Evolutionary conservation across 1,140 invertebrate genomes (phyloP), one percentile per base, ranked within the genome.

Genomic region (Eriosoma lanigerum): DNA sequence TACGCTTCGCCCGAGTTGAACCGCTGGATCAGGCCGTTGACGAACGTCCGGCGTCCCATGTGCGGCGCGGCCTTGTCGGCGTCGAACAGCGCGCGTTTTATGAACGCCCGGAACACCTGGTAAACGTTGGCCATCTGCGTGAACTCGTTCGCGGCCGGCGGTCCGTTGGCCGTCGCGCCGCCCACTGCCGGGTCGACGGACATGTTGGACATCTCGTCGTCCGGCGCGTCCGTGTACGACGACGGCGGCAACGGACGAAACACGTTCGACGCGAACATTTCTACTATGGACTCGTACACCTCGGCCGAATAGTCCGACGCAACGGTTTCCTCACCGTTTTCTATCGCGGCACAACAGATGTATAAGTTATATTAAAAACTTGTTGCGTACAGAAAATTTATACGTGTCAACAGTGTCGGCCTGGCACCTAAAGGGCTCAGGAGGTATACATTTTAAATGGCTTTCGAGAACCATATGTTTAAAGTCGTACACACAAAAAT

Each of bases 221-320:
- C 46, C n/a, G 38, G 12, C 17, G 46, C 19, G 17, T 1, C 5
- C 46, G 2, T 9, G 68, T 72, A 72, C 68, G 68, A 52, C 15
- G 68, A 72, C 0, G 68, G 68, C 24, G 68, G 68, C 46, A 72
- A 17, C 17, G 68, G 68, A 24, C 68, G 68, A 24, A 52, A 72
- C 24, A 72, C 68, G 68, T 72, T 72, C 19, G 68, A 4, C 48
- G 68, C 46, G 48, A 52, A 29, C 68, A 72, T 72, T 29, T 29
- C 24, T 9, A 17, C 24, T 2, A 72, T 46, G 48, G 15, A 3
- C 48, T 21, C 68, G 68, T 70, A 70, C 68, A 70, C 68, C 6
- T 52, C 68, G 15, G 24, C 48, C 46, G 48, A 46, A 21, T 72
- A 72, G 15, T 72, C 68, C 52, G 68, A 4, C 9, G 24, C n/a